Evolutionary conservation across 2,888 invertebrate species (phyloP).

Genomic region (Lissocephala sabroskyi): DNA sequence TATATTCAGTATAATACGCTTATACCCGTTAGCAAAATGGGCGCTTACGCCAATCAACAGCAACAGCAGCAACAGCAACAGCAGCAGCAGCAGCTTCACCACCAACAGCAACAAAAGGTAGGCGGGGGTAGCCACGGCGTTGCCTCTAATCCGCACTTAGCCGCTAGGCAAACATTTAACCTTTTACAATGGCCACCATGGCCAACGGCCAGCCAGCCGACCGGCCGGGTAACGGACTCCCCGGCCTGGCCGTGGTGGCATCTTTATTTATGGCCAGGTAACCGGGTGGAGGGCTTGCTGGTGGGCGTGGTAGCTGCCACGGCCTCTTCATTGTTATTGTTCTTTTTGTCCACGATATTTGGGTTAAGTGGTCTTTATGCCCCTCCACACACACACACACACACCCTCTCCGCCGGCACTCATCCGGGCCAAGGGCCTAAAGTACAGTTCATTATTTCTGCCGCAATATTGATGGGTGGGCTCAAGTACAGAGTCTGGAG

Average conservation of each 20-base stretch:
- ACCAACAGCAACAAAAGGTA: constrained; percentile 61
- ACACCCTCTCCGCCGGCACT: constrained; percentile 8
- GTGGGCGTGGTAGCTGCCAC: neutral
- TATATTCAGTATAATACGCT: constrained; percentile 72
- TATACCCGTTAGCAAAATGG: constrained; percentile 71
- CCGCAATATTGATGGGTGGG: constrained; percentile 35
- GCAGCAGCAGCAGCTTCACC: constrained; percentile 50
- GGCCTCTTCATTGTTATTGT: constrained; percentile 7
- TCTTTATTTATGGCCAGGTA: no score
- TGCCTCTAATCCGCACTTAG: constrained; percentile 50
- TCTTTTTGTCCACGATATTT: constrained; percentile 34
- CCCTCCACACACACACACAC: constrained; percentile 17
- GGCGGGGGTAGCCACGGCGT: constrained; percentile 12
- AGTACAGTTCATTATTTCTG: constrained; percentile 50
- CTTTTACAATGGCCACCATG: constrained; percentile 44
- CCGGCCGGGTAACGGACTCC: constrained; percentile 5
- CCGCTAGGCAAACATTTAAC: constrained; percentile 52
- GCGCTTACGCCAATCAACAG: constrained; percentile 66
- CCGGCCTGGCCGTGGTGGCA: neutral
- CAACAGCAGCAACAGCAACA: constrained; percentile 56
- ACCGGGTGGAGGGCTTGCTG: neutral
- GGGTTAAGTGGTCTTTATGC: constrained; percentile 57
- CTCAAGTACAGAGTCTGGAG: no score
- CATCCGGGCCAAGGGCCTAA: no score
- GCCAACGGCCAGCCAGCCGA: constrained; percentile 7